Evolutionary conservation across 2,888 invertebrate species (phyloP), one percentile per base, ranked within the genome.

Genomic region (Tineola bisselliella): DNA sequence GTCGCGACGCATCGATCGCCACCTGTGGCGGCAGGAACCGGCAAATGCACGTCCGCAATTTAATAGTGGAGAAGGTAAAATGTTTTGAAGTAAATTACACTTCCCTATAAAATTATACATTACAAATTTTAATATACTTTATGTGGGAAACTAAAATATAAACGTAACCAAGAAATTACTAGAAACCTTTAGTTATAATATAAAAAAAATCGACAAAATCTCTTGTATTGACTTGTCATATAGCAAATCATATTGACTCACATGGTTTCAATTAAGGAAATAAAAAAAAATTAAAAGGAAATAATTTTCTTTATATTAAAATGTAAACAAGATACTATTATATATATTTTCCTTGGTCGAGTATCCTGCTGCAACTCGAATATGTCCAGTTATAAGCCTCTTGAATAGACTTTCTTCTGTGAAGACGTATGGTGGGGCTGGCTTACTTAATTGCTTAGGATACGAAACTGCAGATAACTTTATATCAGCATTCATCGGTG

Each of bases 1-100:
- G 81, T 77, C 83, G 77, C 82, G 82, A 66, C 82, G 76, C 79
- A 83, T 84, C 82, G 83, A 83, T 82, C 82, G 76, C 68, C 77
- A 83, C 83, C 81, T 82, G 81, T 79, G 73, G 76, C 54, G 33
- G 58, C 13, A 12, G 12, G 13, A n/a, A 3, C 43, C 43, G n/a
- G 43, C 43, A 43, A 43, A 43, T 48, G 15, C 48, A 17, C 48
- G 48, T 48, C 48, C 48, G 48, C 48, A 48, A 15, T 48, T 48
- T 48, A n/a, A 33, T 33, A 30, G 25, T 58, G 31, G 6, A 25
- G 6, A 6, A 25, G 25, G 25, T 25, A 25, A 25, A 25, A 6
- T 6, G 25, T 25, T 44, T 44, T 44, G 44, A 44, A 44, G n/a
- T 44, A 15, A 5, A 44, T 4, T 44, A 15, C 15, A 44, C 11